Percentiles rank a stretch among this genome's conserved stretches.
Evolutionary conservation across 2,888 invertebrate species (phyloP).

Genomic region (Ichneumon xanthorius): DNA sequence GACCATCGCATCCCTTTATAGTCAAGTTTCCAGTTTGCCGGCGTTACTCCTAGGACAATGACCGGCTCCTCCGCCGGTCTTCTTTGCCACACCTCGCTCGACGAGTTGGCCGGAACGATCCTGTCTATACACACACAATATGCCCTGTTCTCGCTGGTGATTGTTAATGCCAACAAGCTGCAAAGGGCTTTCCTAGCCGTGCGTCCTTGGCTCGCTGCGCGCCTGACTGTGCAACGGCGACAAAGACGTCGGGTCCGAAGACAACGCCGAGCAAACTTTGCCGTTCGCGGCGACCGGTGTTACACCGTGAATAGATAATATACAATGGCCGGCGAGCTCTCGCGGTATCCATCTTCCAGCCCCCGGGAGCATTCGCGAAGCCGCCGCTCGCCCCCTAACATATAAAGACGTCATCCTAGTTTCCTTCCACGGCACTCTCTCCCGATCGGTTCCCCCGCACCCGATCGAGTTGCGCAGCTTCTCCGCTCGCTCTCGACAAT

Average conservation of each 20-base stretch:
- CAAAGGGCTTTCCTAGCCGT: slow-evolving; percentile 38
- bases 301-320: slow-evolving; percentile 68
- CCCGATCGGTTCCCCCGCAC: slow-evolving; percentile 53
- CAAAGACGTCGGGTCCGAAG: slow-evolving; percentile 30
- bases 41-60: slow-evolving; percentile 21
- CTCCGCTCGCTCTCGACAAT: slow-evolving; percentile 43
- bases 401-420: slow-evolving; percentile 59
- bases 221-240: slow-evolving; percentile 32
- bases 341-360: slow-evolving; percentile 51
- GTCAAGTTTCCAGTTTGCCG: slow-evolving; percentile 34
- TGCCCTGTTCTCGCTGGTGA: slow-evolving; percentile 17
- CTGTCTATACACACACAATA: slow-evolving; percentile 23
- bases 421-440: slow-evolving; percentile 33
- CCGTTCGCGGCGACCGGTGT: slow-evolving; percentile 60
- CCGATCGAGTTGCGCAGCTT: slow-evolving; percentile 49
- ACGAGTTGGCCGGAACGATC: slow-evolving; percentile 30
- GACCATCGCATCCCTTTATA: slow-evolving; percentile 44
- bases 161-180: slow-evolving; percentile 55
- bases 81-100: slow-evolving; percentile 27
- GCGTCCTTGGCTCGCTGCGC: slow-evolving; percentile 28
- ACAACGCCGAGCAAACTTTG: slow-evolving; percentile 62
- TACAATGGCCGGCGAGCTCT: slow-evolving; percentile 62
- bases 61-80: slow-evolving; percentile 26
- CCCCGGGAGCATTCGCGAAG: slow-evolving; percentile 49
- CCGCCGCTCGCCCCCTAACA: slow-evolving; percentile 40